phyloP scores from a whole-genome alignment of 2,797 vertebrate species.

The Amblyraja radiata region DNA sequence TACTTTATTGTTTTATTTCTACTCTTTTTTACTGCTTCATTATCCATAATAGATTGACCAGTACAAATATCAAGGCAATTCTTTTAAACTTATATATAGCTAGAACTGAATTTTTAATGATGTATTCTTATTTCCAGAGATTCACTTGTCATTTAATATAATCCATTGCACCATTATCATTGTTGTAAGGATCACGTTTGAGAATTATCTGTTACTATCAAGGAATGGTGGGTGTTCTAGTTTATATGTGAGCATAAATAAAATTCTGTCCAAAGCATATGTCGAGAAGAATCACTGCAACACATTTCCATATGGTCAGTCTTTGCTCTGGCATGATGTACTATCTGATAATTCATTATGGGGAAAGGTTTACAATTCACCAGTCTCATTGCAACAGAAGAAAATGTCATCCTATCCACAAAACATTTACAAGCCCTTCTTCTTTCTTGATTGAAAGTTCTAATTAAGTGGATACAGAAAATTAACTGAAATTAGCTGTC shows the following conservation, averaged over 20 bases:
- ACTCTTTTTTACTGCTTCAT: neutral
- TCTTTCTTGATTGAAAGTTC: conserved; percentile 80
- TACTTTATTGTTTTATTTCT: conserved; percentile 11
- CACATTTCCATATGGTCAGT: conserved; percentile 43
- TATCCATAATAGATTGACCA: conserved; percentile 13
- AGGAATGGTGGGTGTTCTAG: conserved; percentile 41
- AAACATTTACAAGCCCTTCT: conserved; percentile 58
- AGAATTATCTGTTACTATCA: conserved; percentile 22
- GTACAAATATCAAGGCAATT: neutral
- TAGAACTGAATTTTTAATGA: conserved; percentile 23
- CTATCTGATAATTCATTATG: conserved; percentile 49
- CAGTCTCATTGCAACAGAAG: conserved; percentile 52
- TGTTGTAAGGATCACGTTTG: conserved; percentile 31
- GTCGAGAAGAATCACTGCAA: conserved; percentile 40
- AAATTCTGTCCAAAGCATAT: conserved; percentile 43
- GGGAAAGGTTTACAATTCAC: conserved; percentile 50
- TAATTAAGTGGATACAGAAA: conserved; percentile 94
- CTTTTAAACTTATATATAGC: conserved; percentile 24
- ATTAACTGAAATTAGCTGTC: conserved; percentile 98
- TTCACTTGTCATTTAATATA: conserved; percentile 34
- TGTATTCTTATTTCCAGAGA: conserved; percentile 29
- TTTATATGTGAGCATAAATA: conserved; percentile 54
- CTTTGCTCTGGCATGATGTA: conserved; percentile 41
- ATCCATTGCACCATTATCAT: conserved; percentile 19
- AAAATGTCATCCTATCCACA: conserved; percentile 52